phyloP scores from a whole-genome alignment of 1,140 invertebrate species.

The Laupala kohalensis region DNA sequence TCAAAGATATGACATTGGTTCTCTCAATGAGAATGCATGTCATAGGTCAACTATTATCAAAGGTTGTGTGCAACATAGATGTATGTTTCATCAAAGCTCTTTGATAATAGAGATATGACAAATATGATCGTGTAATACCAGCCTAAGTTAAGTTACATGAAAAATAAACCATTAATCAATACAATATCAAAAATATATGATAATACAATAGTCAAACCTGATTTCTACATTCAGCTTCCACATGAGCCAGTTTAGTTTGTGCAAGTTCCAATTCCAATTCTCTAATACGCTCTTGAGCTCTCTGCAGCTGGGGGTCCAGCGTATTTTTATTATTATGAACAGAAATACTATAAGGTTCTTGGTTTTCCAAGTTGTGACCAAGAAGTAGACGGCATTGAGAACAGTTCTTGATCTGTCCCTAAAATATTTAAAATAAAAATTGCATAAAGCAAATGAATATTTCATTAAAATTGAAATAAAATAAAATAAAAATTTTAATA shows the following conservation, averaged over 20 bases:
- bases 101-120: too few relatives aligned
- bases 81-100: too few relatives aligned
- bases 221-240: conserved; percentile 93
- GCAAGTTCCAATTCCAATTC: conserved; percentile 92
- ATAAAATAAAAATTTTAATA: background rate
- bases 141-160: too few relatives aligned
- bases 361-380: background rate
- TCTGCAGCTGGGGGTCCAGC: conserved; percentile 21
- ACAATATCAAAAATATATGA: background rate
- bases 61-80: too few relatives aligned
- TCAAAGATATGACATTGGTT: too few relatives aligned
- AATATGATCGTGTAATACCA: too few relatives aligned
- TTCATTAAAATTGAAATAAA: background rate
- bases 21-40: too few relatives aligned
- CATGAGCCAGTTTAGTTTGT: conserved; percentile 89
- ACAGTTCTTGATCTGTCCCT: conserved; percentile 4
- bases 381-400: background rate
- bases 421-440: background rate
- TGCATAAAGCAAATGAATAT: background rate
- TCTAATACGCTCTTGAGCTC: conserved; percentile 55
- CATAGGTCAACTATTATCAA: too few relatives aligned
- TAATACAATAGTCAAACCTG: conserved; percentile 42
- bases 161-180: background rate
- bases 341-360: background rate
- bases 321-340: background rate